Evolutionary conservation across 2,797 vertebrate species (phyloP).

Genomic region (Poliocrania exsul): DNA sequence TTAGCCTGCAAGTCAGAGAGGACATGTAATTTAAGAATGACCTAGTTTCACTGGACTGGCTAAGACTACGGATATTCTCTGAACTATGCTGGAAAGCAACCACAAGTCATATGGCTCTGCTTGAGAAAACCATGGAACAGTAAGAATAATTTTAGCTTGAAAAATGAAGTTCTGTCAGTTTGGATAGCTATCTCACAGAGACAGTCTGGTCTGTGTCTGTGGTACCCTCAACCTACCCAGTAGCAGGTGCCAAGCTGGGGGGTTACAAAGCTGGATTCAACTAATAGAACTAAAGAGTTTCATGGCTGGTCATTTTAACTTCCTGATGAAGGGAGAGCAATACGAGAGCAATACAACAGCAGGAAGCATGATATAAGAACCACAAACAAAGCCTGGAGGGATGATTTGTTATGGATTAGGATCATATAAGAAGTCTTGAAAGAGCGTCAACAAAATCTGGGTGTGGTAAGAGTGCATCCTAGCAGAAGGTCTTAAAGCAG

Average conservation of each 20-base stretch:
- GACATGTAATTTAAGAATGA: background rate
- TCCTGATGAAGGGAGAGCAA: background rate
- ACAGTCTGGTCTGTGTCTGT: background rate
- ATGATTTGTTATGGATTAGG: background rate
- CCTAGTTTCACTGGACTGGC: background rate
- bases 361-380: conserved; percentile 37
- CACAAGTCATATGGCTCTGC: background rate
- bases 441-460: background rate
- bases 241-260: background rate
- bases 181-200: background rate
- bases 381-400: background rate
- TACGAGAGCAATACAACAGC: background rate
- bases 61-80: background rate
- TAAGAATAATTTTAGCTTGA: background rate
- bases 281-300: background rate
- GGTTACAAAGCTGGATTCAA: background rate
- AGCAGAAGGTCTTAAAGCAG: conserved; percentile 17
- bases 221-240: background rate
- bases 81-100: background rate
- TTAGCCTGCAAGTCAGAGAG: background rate
- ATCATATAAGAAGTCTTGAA: conserved; percentile 14
- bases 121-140: background rate
- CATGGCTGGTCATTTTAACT: background rate
- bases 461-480: background rate
- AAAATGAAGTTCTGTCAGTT: background rate